Base-by-base conservation (phyloP, 1,140 invertebrate genomes). In the Atta cephalotes region DNA sequence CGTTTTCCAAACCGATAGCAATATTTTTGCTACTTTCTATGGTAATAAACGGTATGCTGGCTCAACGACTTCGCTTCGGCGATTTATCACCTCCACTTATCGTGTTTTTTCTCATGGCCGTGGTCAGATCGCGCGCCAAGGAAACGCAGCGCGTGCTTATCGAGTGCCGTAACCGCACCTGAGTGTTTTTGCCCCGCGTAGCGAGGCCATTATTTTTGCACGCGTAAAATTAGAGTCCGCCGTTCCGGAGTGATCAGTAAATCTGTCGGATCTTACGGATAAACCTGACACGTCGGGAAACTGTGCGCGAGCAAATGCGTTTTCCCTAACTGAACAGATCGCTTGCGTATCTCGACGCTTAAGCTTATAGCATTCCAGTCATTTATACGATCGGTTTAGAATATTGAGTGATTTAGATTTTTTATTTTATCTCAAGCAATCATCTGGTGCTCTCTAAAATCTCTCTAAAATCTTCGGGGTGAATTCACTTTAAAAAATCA, bases 31-130 rank as follows among this genome's bases (percentile, higher is more conserved):
- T 74, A 84, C 80, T 72, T 82, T 84, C 56, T 53, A 28, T 12
- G 60, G 68, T 60, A 87, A 87, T 88, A 88, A 87, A 88, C 79
- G 70, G 86, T 60, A 70, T 45, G 39, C 70, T 58, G 53, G 53
- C 77, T 25, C 31, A 87, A 88, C 74, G 45, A 79, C 74, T 53
- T 68, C 63, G 28, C 63, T 68, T 70, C 78, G 63, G 78, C 63
- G 63, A 70, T 80, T 80, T 80, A 80, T 80, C 49, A 63, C 63
- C 49, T 56, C 49, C 18, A 84, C 70, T 74, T 74, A 84, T 84
- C 85, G 28, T n/a, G 45, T 3, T 88, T 88, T 88, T 87, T 87
- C 49, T 62, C 21, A 6, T n/a, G 25, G 9, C 31, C 25, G 12
- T 28, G 68, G 68, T 62, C 56, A 84, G 70, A 84, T 72, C 80